Evolutionary conservation across 2,888 invertebrate genomes (phyloP).

Genomic region (Pediacus dermestoides): DNA sequence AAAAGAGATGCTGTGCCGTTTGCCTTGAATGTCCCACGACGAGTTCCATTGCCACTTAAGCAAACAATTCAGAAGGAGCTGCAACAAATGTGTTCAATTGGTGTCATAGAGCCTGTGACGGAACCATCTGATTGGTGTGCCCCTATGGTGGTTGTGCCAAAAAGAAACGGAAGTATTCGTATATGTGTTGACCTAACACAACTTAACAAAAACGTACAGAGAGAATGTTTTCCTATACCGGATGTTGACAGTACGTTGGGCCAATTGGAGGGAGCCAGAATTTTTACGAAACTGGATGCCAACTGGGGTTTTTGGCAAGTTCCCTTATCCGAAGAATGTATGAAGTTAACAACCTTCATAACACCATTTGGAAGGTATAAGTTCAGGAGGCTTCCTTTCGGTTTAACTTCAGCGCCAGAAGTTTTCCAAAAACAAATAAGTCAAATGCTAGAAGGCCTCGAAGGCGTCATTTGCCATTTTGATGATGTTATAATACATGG

Average conservation of each 20-base stretch:
- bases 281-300: slow-evolving; percentile 20
- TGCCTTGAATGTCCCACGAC: slow-evolving; percentile 5
- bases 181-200: slow-evolving; percentile 6
- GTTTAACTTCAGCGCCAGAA: slow-evolving; percentile 27
- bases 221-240: slow-evolving; percentile 4
- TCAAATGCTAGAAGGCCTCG: slow-evolving; percentile 24
- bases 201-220: slow-evolving; percentile 1
- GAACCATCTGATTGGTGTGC: slow-evolving; percentile 5
- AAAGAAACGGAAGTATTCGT: slow-evolving; percentile 1
- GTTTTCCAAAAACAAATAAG: slow-evolving; percentile 27
- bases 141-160: slow-evolving; percentile 1
- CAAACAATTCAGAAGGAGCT: slow-evolving; percentile 1
- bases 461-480: slow-evolving; percentile 26
- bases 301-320: slow-evolving; percentile 30
- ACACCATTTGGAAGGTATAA: slow-evolving; percentile 30
- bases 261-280: slow-evolving; percentile 1
- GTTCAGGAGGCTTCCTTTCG: slow-evolving; percentile 29
- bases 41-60: slow-evolving; percentile 4
- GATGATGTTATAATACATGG: slow-evolving; percentile 28
- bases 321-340: slow-evolving; percentile 23
- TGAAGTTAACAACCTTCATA: slow-evolving; percentile 28
- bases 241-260: slow-evolving; percentile 4
- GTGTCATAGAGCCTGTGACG: background rate
- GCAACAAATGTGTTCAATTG: background rate
- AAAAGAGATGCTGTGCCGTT: slow-evolving; percentile 6